A percentile compares a stretch with the other conserved stretches of the same genome.
Evolutionary conservation across 2,797 vertebrate species (phyloP).

Genomic region (Melanotaenia maccullochi): DNA sequence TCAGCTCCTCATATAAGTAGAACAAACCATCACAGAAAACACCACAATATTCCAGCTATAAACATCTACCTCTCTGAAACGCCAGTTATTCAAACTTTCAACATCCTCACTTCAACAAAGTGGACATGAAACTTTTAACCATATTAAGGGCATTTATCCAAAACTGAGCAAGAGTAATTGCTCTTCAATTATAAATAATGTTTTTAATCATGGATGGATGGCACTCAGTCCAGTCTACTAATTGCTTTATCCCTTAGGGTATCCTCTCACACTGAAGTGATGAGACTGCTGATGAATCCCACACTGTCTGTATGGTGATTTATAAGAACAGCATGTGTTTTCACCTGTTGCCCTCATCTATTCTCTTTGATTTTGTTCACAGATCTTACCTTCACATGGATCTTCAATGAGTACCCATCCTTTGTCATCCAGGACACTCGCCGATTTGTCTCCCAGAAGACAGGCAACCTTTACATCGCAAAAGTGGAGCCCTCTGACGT

Average conservation of each 20-base stretch:
- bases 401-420: slow-evolving; percentile 92
- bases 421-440: slow-evolving; percentile 91
- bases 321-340: slow-evolving; percentile 24
- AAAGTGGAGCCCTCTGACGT: slow-evolving; percentile 93
- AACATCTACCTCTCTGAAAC: slow-evolving; percentile 14
- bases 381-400: slow-evolving; percentile 94
- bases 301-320: slow-evolving; percentile 27
- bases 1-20: neutral
- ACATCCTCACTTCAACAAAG: slow-evolving; percentile 20
- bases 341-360: slow-evolving; percentile 4
- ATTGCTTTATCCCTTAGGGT: slow-evolving; percentile 67
- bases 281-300: slow-evolving; percentile 46
- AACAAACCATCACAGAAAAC: neutral
- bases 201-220: slow-evolving; percentile 69
- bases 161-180: slow-evolving; percentile 59
- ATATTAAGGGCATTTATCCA: slow-evolving; percentile 55
- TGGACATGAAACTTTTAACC: slow-evolving; percentile 21
- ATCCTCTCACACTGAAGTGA: slow-evolving; percentile 43
- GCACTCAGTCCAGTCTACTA: slow-evolving; percentile 50
- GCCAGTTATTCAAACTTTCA: slow-evolving; percentile 8
- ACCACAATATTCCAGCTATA: neutral
- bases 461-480: slow-evolving; percentile 93
- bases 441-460: slow-evolving; percentile 95
- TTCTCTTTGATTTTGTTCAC: slow-evolving; percentile 39
- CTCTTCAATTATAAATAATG: slow-evolving; percentile 66